Evolutionary conservation across 2,888 invertebrate genomes (phyloP).

Genomic region (Drosophila mimetica): DNA sequence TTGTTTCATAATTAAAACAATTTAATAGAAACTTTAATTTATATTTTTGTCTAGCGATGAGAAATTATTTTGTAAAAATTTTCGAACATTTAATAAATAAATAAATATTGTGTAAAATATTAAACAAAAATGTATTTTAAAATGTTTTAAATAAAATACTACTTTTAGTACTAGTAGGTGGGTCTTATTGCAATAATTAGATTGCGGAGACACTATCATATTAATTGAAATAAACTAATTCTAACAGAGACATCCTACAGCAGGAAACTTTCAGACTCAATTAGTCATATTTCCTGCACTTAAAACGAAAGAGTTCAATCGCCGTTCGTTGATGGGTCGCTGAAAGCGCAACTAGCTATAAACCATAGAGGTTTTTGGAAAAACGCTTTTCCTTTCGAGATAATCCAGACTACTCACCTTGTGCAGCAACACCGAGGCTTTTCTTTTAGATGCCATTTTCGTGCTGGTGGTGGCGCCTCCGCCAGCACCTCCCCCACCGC

Average conservation of each 20-base stretch:
- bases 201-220: background rate
- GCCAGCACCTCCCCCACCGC: constrained; percentile 82
- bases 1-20: no score
- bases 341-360: background rate
- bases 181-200: background rate
- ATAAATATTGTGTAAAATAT: no score
- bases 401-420: constrained; percentile 81
- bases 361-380: no score
- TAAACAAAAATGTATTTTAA: no score
- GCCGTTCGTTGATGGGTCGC: background rate
- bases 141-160: no score
- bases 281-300: background rate
- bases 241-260: background rate
- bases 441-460: constrained; percentile 85
- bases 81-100: no score
- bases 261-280: background rate
- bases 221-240: background rate
- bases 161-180: background rate
- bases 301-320: constrained; percentile 41
- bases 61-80: no score
- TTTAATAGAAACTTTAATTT: no score
- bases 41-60: no score
- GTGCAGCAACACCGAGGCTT: constrained; percentile 84
- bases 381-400: no score
- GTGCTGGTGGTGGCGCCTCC: constrained; percentile 82